Percentiles rank a stretch among this genome's conserved stretches.
phyloP scores from a whole-genome alignment of 1,140 invertebrate genomes.

The Pararge aegeria region DNA sequence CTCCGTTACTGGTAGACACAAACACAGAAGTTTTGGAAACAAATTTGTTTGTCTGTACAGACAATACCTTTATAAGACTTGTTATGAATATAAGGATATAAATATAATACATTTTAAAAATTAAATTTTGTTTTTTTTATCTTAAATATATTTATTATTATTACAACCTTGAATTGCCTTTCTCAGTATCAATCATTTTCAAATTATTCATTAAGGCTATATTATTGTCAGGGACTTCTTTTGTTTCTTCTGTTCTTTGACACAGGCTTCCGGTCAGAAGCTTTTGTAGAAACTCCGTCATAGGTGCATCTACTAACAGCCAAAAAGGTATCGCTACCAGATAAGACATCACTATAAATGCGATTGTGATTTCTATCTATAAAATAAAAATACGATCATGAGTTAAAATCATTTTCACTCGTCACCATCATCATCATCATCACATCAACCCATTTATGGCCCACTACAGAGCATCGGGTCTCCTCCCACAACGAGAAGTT shows the following conservation, averaged over 20 bases:
- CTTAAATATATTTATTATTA: background rate
- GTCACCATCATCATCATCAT: too few species aligned
- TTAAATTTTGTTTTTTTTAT: background rate
- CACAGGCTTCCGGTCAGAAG: background rate
- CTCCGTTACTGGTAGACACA: too few species aligned
- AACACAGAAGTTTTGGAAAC: too few species aligned
- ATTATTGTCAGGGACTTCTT: background rate
- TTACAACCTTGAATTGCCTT: background rate
- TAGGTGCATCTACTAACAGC: slow-evolving; percentile 27
- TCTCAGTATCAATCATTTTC: background rate
- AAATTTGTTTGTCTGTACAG: too few species aligned
- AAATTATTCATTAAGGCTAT: background rate
- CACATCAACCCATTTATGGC: too few species aligned
- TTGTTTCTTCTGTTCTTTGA: background rate
- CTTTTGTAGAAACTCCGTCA: slow-evolving; percentile 19
- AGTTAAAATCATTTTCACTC: too few species aligned
- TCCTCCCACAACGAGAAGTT: too few species aligned
- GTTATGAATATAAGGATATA: slow-evolving; percentile 1
- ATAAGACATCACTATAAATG: slow-evolving; percentile 15
- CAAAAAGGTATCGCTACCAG: slow-evolving; percentile 29
- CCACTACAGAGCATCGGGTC: too few species aligned
- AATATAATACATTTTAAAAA: background rate
- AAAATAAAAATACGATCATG: background rate
- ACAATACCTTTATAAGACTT: slow-evolving; percentile 2
- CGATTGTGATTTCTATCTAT: slow-evolving; percentile 19